Evolutionary conservation across 2,888 invertebrate genomes (phyloP).

Genomic region (Trichogramma dendrolimi): DNA sequence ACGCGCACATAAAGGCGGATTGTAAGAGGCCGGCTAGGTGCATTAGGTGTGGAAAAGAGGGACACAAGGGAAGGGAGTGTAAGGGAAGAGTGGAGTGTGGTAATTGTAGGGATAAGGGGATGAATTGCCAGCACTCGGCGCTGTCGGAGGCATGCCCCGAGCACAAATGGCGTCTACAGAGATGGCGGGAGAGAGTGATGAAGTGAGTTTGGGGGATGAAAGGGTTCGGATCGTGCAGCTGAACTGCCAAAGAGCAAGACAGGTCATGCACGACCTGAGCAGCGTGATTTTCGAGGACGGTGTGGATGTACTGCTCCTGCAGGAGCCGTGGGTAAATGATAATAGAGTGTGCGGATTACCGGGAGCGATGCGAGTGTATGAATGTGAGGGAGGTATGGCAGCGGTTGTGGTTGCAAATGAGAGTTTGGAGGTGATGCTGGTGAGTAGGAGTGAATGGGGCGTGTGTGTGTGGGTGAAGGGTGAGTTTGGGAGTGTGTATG

Average conservation of each 20-base stretch:
- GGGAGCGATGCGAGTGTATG: not conserved
- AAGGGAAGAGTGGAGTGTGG: constrained; percentile 2
- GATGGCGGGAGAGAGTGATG: not conserved
- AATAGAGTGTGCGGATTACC: constrained; percentile 13
- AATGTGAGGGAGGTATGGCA: constrained; percentile 9
- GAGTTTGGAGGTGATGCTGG: not conserved
- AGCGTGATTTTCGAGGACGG: constrained; percentile 3
- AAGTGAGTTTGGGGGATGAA: not conserved
- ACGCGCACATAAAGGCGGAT: constrained; percentile 2
- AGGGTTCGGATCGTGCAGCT: constrained; percentile 2
- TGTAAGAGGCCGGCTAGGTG: constrained; percentile 13
- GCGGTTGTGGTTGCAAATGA: constrained; percentile 8
- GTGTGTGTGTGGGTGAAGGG: constrained; percentile 21
- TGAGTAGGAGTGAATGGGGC: constrained; percentile 6
- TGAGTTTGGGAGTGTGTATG: constrained; percentile 12
- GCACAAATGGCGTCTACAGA: constrained; percentile 1
- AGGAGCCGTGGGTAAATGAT: constrained; percentile 10
- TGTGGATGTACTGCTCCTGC: constrained; percentile 7
- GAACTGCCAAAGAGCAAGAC: constrained; percentile 16
- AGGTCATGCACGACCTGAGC: constrained; percentile 20
- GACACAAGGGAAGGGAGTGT: constrained; percentile 14
- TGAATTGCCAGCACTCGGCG: constrained; percentile 5
- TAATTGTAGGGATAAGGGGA: constrained; percentile 8
- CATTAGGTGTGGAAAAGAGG: constrained; percentile 10
- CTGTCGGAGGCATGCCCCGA: constrained; percentile 14